phyloP scores from a whole-genome alignment of 2,888 invertebrate genomes.

The Trichacis sp. region DNA sequence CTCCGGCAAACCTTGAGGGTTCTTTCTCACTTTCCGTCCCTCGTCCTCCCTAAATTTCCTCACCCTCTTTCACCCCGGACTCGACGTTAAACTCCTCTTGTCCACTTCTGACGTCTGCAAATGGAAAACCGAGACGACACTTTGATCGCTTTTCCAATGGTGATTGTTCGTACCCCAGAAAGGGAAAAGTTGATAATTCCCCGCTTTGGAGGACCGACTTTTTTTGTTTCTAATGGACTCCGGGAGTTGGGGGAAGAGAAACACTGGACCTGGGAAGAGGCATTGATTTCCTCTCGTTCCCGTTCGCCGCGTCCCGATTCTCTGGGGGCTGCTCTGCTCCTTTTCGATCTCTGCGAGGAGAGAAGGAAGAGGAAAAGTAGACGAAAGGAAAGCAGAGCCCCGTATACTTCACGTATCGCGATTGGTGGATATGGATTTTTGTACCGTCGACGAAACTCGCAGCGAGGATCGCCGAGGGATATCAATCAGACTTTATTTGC shows the following conservation, averaged over 20 bases:
- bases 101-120: slow-evolving; percentile 15
- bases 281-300: slow-evolving; percentile 69
- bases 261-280: slow-evolving; percentile 57
- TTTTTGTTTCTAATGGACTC: slow-evolving; percentile 19
- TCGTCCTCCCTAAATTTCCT: slow-evolving; percentile 44
- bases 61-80: slow-evolving; percentile 37
- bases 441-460: slow-evolving; percentile 54
- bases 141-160: slow-evolving; percentile 60
- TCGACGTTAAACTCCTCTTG: slow-evolving; percentile 22
- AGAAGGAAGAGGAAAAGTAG: slow-evolving; percentile 27
- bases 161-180: too few relatives aligned
- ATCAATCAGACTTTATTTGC: slow-evolving; percentile 57
- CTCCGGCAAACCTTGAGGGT: slow-evolving; percentile 67
- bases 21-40: slow-evolving; percentile 48
- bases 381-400: slow-evolving; percentile 53
- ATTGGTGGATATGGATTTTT: slow-evolving; percentile 67
- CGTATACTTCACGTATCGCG: slow-evolving; percentile 65
- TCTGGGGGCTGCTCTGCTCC: slow-evolving; percentile 50
- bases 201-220: too few relatives aligned
- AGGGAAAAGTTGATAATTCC: too few relatives aligned
- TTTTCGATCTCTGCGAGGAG: slow-evolving; percentile 57
- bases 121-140: slow-evolving; percentile 58
- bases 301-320: slow-evolving; percentile 63
- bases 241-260: slow-evolving; percentile 46
- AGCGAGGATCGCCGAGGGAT: slow-evolving; percentile 61